These are phyloP conservation scores for Shinisaurus crocodilurus DNA, from an alignment of 2,113 vertebrate species.

Conservation along the genomic window DNA sequence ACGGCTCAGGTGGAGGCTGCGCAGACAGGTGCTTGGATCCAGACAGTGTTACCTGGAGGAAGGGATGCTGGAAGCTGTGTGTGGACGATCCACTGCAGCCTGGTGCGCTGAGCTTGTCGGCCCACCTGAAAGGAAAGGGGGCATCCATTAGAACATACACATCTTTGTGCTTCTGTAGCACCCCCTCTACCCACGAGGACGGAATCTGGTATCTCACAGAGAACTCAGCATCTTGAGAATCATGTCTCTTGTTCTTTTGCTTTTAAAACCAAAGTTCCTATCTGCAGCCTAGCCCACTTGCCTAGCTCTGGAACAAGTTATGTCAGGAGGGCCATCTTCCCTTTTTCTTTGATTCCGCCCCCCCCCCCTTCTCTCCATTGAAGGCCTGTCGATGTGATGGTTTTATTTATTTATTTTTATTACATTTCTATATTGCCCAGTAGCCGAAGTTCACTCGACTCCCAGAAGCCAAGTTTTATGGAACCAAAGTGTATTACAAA, in stretches of 20 bases:
- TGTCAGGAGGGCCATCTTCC: too few relatives aligned
- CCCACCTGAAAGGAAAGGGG: slow-evolving; percentile 82
- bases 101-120: slow-evolving; percentile 82
- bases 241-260: background rate
- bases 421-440: too few relatives aligned
- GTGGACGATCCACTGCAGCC: slow-evolving; percentile 77
- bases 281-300: too few relatives aligned
- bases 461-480: too few relatives aligned
- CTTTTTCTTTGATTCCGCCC: too few relatives aligned
- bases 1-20: background rate
- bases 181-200: rapidly evolving
- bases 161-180: background rate
- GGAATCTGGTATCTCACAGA: rapidly evolving
- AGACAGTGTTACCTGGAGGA: slow-evolving; percentile 84
- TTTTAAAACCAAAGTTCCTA: background rate
- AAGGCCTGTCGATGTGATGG: too few relatives aligned
- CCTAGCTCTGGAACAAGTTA: too few relatives aligned
- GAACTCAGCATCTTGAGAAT: rapidly evolving
- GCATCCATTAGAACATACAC: background rate
- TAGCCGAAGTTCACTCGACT: too few relatives aligned
- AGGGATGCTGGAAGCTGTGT: slow-evolving; percentile 88
- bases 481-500: too few relatives aligned
- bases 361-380: too few relatives aligned
- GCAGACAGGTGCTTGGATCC: rapidly evolving
- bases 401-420: too few relatives aligned